Evolutionary conservation across 2,113 vertebrate species (phyloP).

Genomic region (Otis tarda): DNA sequence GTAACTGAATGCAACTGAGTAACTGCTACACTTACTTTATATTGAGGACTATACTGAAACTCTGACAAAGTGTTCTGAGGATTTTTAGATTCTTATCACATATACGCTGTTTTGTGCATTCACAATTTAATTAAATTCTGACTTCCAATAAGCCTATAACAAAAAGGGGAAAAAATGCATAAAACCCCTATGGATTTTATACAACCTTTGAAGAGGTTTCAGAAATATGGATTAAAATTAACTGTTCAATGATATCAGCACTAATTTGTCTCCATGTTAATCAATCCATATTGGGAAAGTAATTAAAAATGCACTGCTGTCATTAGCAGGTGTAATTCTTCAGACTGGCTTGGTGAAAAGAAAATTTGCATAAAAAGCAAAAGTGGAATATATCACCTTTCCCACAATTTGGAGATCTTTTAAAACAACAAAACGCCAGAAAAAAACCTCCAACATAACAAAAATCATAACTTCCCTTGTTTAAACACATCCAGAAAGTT

Average conservation of each 20-base stretch:
- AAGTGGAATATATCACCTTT: neutral
- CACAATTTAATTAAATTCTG: slow-evolving; percentile 39
- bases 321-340: neutral
- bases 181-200: neutral
- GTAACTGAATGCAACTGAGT: neutral
- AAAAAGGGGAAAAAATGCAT: neutral
- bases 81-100: neutral
- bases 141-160: neutral
- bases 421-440: neutral
- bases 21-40: neutral
- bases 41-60: neutral
- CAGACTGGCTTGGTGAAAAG: neutral
- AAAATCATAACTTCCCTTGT: neutral
- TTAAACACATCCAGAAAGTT: neutral
- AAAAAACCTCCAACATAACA: fast-evolving
- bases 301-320: neutral
- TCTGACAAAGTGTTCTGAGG: neutral
- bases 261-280: neutral
- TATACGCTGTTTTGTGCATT: neutral
- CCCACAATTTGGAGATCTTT: neutral
- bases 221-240: slow-evolving; percentile 23
- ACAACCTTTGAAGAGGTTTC: neutral
- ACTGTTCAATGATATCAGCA: neutral
- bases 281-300: neutral
- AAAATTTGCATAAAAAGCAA: neutral